A percentile compares a stretch with the other conserved stretches of the same genome.
Conservation (phyloP, 2,113 vertebrate genomes). For the Apodemus sylvaticus region DNA sequence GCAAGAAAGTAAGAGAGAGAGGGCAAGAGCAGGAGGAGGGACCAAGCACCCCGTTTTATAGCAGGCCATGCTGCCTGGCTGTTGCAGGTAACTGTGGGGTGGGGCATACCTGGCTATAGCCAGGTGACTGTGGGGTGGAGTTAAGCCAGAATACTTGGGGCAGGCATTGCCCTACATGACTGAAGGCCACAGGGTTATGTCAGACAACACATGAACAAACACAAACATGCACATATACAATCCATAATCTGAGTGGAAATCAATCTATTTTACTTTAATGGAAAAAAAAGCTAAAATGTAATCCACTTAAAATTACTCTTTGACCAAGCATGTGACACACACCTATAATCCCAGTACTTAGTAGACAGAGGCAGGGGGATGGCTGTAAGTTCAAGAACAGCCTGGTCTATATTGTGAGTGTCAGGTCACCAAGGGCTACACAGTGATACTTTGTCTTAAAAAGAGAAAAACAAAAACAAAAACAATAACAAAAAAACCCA, state of each 20-base stretch:
- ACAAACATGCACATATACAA: background rate
- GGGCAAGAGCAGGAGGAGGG: too few relatives aligned
- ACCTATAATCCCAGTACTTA: background rate
- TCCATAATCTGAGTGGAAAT: background rate
- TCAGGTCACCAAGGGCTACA: background rate
- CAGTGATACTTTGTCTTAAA: background rate
- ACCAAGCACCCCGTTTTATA: too few relatives aligned
- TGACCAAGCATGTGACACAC: background rate
- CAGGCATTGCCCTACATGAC: too few relatives aligned
- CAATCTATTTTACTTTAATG: background rate
- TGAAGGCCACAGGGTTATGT: too few relatives aligned
- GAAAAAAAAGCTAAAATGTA: constrained; percentile 22
- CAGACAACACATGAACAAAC: background rate
- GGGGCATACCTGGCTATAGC: too few relatives aligned
- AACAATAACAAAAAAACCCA: too few relatives aligned
- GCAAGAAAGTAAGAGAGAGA: too few relatives aligned
- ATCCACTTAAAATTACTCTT: constrained; percentile 5
- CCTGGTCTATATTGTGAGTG: background rate
- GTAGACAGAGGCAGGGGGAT: background rate
- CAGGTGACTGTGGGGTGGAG: too few relatives aligned
- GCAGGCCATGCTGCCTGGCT: too few relatives aligned
- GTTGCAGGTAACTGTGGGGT: too few relatives aligned
- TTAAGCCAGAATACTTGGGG: too few relatives aligned
- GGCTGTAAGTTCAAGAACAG: background rate
- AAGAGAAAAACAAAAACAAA: too few relatives aligned